These are phyloP conservation scores for Sturnus vulgaris DNA, from an alignment of 2,113 vertebrate species.

Conservation along the genomic window DNA sequence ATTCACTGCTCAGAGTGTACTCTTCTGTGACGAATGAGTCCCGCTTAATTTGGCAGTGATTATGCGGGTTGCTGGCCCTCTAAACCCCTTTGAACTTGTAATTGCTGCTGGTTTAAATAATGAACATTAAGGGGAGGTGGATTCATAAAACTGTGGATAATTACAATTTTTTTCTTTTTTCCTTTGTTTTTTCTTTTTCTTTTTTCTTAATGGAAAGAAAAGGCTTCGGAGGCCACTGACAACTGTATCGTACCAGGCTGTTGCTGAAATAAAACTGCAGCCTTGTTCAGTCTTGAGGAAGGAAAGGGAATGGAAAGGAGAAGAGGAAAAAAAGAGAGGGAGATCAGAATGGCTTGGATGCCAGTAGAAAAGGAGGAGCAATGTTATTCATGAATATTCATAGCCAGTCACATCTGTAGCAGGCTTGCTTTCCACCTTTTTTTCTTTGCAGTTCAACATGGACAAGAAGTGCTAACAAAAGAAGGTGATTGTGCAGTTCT, in stretches of 20 bases:
- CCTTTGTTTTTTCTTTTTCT: constrained; percentile 54
- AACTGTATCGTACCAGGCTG: constrained; percentile 75
- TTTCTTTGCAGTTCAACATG: constrained; percentile 56
- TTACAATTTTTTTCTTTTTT: constrained; percentile 80
- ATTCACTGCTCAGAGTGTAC: constrained; percentile 87
- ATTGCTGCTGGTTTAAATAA: constrained; percentile 99
- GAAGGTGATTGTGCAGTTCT: constrained; percentile 52
- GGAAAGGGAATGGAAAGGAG: constrained; percentile 21
- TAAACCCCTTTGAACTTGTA: constrained; percentile 99
- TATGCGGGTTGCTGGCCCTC: constrained; percentile 96
- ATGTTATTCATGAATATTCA: constrained; percentile 90
- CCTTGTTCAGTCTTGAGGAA: constrained; percentile 51
- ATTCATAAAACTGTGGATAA: constrained; percentile 95
- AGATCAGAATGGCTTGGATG: constrained; percentile 77
- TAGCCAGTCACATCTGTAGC: constrained; percentile 90
- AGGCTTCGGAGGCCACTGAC: constrained; percentile 74
- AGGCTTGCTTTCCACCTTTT: constrained; percentile 79
- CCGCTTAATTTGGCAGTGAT: constrained; percentile 96
- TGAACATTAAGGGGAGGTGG: constrained; percentile 95
- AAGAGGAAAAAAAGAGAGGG: constrained; percentile 8
- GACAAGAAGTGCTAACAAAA: constrained; percentile 71
- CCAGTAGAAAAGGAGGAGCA: constrained; percentile 80
- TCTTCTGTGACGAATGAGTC: constrained; percentile 96
- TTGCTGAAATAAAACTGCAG: constrained; percentile 83
- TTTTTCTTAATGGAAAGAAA: constrained; percentile 67